Conservation (phyloP, 2,797 vertebrate genomes). For the Manis crassicaudata region DNA sequence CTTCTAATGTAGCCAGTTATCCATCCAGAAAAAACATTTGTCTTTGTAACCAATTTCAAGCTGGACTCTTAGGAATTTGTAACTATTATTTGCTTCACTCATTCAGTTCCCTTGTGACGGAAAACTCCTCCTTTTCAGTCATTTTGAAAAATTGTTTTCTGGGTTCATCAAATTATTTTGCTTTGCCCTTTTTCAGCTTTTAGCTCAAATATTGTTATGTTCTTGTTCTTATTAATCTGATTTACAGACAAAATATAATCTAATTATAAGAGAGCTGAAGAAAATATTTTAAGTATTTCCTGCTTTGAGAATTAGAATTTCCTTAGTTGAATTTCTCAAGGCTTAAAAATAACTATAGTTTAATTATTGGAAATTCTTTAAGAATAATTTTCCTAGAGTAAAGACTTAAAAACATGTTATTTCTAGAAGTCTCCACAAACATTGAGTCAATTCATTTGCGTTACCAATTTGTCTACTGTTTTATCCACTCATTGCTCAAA, state of each 20-base stretch:
- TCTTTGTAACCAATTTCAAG: not conserved
- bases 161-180: not conserved
- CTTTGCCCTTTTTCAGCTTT: not conserved
- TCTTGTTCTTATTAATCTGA: constrained; percentile 31
- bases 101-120: not conserved
- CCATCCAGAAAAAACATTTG: not conserved
- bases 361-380: not conserved
- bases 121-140: not conserved
- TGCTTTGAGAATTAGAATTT: constrained; percentile 32
- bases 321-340: not conserved
- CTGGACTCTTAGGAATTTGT: not conserved
- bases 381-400: not conserved
- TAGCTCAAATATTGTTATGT: not conserved
- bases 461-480: not conserved
- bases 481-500: not conserved
- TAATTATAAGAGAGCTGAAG: constrained; percentile 42
- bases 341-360: not conserved
- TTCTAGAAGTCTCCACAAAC: not conserved
- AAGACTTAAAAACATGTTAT: not conserved
- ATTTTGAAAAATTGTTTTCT: not conserved
- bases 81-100: not conserved
- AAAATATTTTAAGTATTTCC: constrained; percentile 53
- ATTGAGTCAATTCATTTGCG: not conserved
- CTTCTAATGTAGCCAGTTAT: not conserved
- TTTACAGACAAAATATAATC: constrained; percentile 23